A percentile compares a stretch with the other conserved stretches of the same genome.
Evolutionary conservation across 2,113 vertebrate genomes (phyloP).

Genomic region (Rhinoderma darwinii): DNA sequence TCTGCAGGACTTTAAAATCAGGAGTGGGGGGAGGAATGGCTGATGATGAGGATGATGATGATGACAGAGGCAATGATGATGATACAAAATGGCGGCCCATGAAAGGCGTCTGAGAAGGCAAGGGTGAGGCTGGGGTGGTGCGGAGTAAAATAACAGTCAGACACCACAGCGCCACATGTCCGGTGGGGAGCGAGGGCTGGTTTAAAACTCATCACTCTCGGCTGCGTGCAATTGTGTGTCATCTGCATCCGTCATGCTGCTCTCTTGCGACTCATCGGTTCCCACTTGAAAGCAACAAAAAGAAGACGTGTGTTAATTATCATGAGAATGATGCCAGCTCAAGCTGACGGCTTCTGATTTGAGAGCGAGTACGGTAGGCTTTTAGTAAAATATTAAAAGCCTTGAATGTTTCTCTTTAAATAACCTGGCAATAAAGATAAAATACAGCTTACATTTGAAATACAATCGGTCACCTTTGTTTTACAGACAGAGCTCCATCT

Average conservation of each 20-base stretch:
- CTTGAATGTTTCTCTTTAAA: not conserved
- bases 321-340: conserved; percentile 1
- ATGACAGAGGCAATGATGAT: conserved; percentile 43
- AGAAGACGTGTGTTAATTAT: conserved; percentile 20
- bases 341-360: conserved; percentile 27
- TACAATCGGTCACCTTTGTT: not conserved
- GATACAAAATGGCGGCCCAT: conserved; percentile 39
- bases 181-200: conserved; percentile 58
- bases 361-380: not conserved
- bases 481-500: not conserved
- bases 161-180: conserved; percentile 67
- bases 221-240: conserved; percentile 96
- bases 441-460: not conserved
- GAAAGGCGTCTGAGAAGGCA: conserved; percentile 55
- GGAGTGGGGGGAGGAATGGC: conserved; percentile 20
- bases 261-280: conserved; percentile 91
- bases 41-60: conserved; percentile 19
- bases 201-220: conserved; percentile 95
- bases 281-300: conserved; percentile 72
- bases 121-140: conserved; percentile 66
- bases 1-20: conserved; percentile 47
- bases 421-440: conserved; percentile 35
- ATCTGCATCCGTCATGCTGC: conserved; percentile 97
- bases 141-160: conserved; percentile 75
- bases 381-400: conserved; percentile 8